These are phyloP conservation scores for Columbina picui DNA, from an alignment of 2,113 vertebrate species.

Conservation along the genomic window DNA sequence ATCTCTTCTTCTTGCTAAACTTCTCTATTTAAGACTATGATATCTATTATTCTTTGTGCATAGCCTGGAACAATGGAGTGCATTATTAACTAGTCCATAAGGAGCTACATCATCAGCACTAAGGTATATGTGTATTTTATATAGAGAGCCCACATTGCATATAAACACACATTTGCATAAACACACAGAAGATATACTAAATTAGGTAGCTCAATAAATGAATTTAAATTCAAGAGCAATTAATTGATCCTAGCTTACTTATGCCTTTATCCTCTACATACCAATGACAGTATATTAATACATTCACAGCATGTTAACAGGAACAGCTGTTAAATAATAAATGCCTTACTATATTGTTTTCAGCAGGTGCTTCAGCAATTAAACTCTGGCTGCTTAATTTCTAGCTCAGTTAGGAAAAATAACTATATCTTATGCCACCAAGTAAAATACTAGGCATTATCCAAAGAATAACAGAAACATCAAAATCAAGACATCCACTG, in stretches of 20 bases:
- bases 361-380: constrained; percentile 58
- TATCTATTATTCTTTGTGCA: neutral
- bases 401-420: constrained; percentile 31
- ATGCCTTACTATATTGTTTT: constrained; percentile 38
- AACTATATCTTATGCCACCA: neutral
- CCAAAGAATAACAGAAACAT: neutral
- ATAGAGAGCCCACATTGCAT: neutral
- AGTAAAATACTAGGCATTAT: neutral
- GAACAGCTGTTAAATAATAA: constrained; percentile 58
- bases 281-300: constrained; percentile 21
- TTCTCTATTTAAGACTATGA: neutral
- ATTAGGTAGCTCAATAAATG: neutral
- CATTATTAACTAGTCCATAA: neutral
- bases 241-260: constrained; percentile 8
- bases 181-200: neutral
- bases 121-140: neutral
- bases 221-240: neutral
- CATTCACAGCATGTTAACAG: constrained; percentile 55
- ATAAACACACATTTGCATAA: neutral
- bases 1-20: neutral
- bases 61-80: neutral
- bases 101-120: neutral
- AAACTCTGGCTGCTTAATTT: constrained; percentile 32
- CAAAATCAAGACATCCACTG: neutral
- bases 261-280: neutral